Conservation (phyloP, 1,140 invertebrate genomes). For the Brachionus calyciflorus region DNA sequence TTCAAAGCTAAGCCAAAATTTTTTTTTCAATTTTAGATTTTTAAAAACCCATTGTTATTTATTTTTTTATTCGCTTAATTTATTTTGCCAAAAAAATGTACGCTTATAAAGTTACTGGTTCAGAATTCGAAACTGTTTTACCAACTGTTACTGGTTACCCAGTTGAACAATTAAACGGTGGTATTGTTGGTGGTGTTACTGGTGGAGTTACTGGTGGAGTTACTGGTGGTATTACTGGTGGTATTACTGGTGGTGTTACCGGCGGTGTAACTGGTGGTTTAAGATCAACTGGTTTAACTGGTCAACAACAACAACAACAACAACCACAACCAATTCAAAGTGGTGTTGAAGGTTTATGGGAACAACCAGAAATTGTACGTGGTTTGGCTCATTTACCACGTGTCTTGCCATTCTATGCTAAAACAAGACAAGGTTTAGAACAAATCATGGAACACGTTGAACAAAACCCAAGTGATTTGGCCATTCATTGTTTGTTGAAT, state of each 20-base stretch:
- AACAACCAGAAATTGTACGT: conserved; percentile 17
- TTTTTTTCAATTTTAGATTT: neutral
- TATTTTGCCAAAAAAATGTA: conserved; percentile 11
- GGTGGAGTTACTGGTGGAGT: too few relatives aligned
- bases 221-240: neutral
- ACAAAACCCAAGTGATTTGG: conserved; percentile 27
- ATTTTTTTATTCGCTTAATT: neutral
- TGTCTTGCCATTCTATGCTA: conserved; percentile 17
- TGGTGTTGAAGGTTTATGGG: neutral
- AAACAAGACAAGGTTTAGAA: conserved; percentile 17
- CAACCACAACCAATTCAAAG: neutral
- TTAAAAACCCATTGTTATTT: conserved; percentile 16
- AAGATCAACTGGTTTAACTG: neutral
- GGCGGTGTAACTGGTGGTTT: neutral
- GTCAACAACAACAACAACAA: neutral
- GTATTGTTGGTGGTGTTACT: neutral
- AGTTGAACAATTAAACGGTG: conserved; percentile 1
- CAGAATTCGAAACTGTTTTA: neutral
- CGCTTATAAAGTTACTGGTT: neutral
- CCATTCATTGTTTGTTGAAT: conserved; percentile 6
- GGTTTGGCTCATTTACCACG: conserved; percentile 17
- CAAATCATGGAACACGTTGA: conserved; percentile 11
- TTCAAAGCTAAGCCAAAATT: too few relatives aligned
- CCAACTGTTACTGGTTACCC: neutral
- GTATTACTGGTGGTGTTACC: neutral